Evolutionary conservation across 2,113 vertebrate genomes (phyloP), one percentile per base, ranked within the genome.

Genomic region (Lepus europaeus): DNA sequence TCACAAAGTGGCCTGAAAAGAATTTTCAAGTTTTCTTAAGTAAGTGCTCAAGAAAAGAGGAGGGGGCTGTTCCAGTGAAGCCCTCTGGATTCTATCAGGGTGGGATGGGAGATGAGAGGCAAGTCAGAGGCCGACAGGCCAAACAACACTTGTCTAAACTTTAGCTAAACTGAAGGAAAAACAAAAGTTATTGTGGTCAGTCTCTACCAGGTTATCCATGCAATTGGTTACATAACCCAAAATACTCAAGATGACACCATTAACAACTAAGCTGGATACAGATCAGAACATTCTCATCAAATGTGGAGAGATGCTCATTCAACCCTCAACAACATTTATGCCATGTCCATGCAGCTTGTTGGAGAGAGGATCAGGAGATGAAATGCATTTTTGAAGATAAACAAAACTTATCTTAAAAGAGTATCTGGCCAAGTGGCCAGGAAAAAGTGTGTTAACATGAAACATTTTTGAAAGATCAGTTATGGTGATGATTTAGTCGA

Each of bases 1-100:
- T 66, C 59, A 91, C 14, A 76, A 70, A 91, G 14, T 33, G 25
- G 13, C 25, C 88, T 27, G 63, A 74, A 53, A 45, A 87, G 14
- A 93, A 84, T 68, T 63, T 73, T 85, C 25, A 78, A 25, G 14
- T 68, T 82, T 89, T 87, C 49, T 61, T 79, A 74, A 84, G 25
- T 72, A 39, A 78, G 9, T 61, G 4, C 2, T 53, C 6, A 73
- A 90, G 74, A 39, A 23, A 87, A 6, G 17, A 72, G 33, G 6
- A 6, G n/a, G 16, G 9, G 9, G 1, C 6, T 74, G 19, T 13
- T 72, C 9, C 16, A 10, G 4, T 89, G 85, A 69, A 2, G 5
- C 5, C 29, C 6, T 25, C 39, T 73, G 19, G 23, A 27, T 87
- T 87, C 25, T 95, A 5, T 39, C 79, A 77, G 3, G 22, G 10